Percentiles rank a stretch among this genome's conserved stretches.
These are phyloP conservation scores for Piaya cayana DNA, from an alignment of 2,113 vertebrate species.

Conservation along the genomic window DNA sequence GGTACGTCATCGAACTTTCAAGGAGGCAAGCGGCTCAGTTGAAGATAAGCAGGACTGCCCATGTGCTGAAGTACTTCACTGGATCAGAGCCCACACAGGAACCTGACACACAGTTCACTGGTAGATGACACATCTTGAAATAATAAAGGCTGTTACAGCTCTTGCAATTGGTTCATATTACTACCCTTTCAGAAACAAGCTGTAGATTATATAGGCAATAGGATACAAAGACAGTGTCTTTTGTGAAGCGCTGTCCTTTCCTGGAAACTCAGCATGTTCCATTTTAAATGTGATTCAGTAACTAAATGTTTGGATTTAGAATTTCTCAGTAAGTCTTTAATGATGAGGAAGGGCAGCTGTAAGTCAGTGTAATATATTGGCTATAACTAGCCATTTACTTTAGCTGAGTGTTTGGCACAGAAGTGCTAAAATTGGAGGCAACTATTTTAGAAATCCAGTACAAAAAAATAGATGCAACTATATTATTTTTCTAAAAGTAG, in stretches of 20 bases:
- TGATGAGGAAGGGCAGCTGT: neutral
- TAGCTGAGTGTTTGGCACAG: neutral
- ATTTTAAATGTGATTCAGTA: neutral
- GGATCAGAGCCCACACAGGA: slow-evolving; percentile 11
- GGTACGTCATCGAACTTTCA: neutral
- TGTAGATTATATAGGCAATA: neutral
- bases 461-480: neutral
- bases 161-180: neutral
- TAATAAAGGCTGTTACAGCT: neutral
- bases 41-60: slow-evolving; percentile 17
- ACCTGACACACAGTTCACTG: neutral
- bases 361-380: neutral
- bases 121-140: neutral
- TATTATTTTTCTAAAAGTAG: neutral
- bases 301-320: slow-evolving; percentile 5
- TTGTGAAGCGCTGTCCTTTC: neutral
- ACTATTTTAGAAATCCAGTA: neutral
- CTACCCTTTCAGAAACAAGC: neutral
- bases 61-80: neutral
- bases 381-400: neutral
- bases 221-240: neutral
- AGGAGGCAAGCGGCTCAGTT: neutral
- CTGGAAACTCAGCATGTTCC: neutral
- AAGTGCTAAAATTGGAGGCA: neutral
- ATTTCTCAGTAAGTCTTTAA: slow-evolving; percentile 43